Conservation (phyloP, 2,113 vertebrate genomes). For the Serinus canaria region DNA sequence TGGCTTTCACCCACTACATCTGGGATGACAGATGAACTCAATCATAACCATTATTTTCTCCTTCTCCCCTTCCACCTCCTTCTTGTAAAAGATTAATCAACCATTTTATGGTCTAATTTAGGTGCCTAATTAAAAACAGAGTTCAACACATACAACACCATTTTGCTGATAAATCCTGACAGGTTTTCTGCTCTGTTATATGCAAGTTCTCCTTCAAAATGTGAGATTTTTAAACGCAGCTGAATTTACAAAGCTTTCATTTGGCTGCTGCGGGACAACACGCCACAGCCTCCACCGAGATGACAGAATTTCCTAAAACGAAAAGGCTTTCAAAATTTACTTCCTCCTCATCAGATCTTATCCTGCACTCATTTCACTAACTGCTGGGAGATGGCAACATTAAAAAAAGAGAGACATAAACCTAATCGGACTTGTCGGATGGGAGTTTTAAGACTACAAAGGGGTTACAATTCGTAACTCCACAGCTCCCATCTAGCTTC, state of each 20-base stretch:
- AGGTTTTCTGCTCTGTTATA: slow-evolving; percentile 37
- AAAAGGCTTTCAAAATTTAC: slow-evolving; percentile 10
- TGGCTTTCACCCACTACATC: slow-evolving; percentile 38
- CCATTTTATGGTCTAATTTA: slow-evolving; percentile 82
- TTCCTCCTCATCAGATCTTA: slow-evolving; percentile 2
- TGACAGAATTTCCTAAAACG: not conserved
- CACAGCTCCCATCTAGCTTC: not conserved
- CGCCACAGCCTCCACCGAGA: not conserved
- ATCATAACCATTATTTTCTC: slow-evolving; percentile 61
- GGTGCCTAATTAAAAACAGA: slow-evolving; percentile 79
- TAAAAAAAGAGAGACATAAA: not conserved
- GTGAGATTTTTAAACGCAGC: not conserved
- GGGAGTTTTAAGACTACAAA: not conserved
- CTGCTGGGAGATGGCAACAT: not conserved
- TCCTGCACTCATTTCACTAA: not conserved
- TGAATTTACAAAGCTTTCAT: not conserved
- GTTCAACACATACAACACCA: slow-evolving; percentile 67
- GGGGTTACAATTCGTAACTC: not conserved
- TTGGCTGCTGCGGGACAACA: not conserved
- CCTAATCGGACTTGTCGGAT: not conserved
- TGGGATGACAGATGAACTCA: slow-evolving; percentile 66
- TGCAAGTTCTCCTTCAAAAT: slow-evolving; percentile 43
- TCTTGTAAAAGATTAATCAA: slow-evolving; percentile 81
- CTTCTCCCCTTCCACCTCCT: slow-evolving; percentile 49
- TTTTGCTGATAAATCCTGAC: slow-evolving; percentile 74